phyloP scores from a whole-genome alignment of 2,113 vertebrate species.

The Camelus dromedarius region DNA sequence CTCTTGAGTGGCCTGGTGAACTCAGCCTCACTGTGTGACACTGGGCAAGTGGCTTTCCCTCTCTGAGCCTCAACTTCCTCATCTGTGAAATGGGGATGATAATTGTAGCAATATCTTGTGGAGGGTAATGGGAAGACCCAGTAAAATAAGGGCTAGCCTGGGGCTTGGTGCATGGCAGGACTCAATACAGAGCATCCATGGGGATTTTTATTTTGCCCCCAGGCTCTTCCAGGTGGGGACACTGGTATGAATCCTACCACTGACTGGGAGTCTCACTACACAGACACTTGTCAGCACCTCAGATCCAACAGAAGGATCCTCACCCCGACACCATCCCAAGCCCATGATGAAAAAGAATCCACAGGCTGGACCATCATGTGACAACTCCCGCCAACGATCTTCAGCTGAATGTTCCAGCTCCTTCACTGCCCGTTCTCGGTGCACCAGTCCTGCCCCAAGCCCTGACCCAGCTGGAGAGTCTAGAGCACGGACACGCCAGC shows the following conservation, averaged over 20 bases:
- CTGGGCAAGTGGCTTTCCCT: background rate
- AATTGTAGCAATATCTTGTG: background rate
- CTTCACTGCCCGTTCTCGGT: background rate
- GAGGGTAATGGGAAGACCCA: no score
- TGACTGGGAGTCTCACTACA: background rate
- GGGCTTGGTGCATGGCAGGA: background rate
- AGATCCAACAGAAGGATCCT: background rate
- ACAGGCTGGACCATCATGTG: background rate
- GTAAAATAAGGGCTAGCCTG: background rate
- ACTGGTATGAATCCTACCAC: background rate
- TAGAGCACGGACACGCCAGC: background rate
- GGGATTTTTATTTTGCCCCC: background rate
- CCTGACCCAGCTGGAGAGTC: background rate
- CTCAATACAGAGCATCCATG: background rate
- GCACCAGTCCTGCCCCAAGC: background rate
- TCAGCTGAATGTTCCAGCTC: background rate
- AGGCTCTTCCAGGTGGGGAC: background rate
- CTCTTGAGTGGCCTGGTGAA: background rate
- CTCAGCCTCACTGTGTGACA: background rate
- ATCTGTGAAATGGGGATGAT: background rate
- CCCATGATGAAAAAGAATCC: background rate
- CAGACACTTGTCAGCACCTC: fast-evolving
- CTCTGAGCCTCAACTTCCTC: background rate
- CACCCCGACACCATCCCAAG: background rate
- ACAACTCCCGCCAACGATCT: background rate